phyloP scores from a whole-genome alignment of 2,113 vertebrate genomes.

The Macaca mulatta region DNA sequence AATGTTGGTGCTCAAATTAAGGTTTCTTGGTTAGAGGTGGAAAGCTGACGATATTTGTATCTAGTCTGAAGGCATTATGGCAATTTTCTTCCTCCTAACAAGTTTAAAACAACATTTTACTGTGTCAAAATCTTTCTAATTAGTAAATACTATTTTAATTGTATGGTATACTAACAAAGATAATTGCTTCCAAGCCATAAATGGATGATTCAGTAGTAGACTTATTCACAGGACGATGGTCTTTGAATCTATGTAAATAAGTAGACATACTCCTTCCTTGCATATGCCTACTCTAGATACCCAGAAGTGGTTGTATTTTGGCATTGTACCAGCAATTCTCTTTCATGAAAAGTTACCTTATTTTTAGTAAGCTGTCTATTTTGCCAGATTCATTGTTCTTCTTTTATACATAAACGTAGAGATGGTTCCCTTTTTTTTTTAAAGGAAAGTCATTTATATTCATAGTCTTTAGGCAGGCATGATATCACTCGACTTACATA shows the following conservation, averaged over 20 bases:
- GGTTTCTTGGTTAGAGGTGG: not conserved
- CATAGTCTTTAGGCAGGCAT: not conserved
- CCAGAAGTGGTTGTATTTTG: not conserved
- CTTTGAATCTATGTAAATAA: not conserved
- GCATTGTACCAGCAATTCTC: not conserved
- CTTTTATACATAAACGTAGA: not conserved
- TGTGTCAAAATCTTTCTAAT: conserved; percentile 49
- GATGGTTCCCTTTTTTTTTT: not conserved
- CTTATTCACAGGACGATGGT: not conserved
- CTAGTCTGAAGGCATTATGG: not conserved
- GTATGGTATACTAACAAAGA: not conserved
- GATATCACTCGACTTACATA: not conserved
- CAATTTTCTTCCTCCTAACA: not conserved
- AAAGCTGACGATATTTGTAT: not conserved
- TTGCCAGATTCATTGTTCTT: not conserved
- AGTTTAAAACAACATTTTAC: conserved; percentile 48
- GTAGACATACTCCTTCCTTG: not conserved
- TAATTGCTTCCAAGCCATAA: not conserved
- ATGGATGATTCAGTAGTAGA: conserved; percentile 21
- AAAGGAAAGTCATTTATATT: not conserved
- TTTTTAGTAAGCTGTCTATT: not conserved
- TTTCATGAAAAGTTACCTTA: not conserved
- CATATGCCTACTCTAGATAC: not conserved
- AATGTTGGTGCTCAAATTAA: conserved; percentile 7
- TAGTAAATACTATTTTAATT: conserved; percentile 34